phyloP scores from a whole-genome alignment of 2,888 invertebrate genomes.

The Troilus luridus region DNA sequence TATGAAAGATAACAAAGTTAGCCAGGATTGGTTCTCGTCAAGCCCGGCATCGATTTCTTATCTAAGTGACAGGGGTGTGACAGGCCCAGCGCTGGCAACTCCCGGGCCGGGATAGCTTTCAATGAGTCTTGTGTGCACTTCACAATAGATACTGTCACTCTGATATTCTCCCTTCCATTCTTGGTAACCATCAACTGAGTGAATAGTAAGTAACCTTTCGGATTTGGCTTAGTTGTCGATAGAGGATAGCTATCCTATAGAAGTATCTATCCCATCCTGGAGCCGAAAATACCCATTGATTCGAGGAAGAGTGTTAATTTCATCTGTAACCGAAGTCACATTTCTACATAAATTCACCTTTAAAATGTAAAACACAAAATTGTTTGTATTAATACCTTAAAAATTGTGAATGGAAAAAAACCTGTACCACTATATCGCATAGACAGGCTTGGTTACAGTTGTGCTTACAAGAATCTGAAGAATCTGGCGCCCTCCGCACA shows the following conservation, averaged over 20 bases:
- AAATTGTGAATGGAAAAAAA: too few relatives aligned
- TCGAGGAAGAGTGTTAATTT: neutral
- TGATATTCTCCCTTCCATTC: neutral
- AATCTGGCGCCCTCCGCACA: too few relatives aligned
- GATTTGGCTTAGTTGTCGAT: neutral
- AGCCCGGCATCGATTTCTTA: constrained; percentile 18
- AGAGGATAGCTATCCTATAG: neutral
- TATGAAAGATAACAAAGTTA: constrained; percentile 38
- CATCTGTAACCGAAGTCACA: neutral
- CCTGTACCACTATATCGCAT: too few relatives aligned
- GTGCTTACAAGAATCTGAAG: too few relatives aligned
- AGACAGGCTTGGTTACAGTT: too few relatives aligned
- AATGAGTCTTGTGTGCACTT: constrained; percentile 28
- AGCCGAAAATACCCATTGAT: neutral
- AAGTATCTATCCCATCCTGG: neutral
- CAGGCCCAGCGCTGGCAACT: neutral
- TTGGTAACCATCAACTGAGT: neutral
- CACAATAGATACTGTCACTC: constrained; percentile 28
- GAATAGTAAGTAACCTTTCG: neutral
- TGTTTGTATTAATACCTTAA: too few relatives aligned
- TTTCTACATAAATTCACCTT: neutral
- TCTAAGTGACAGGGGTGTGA: constrained; percentile 22
- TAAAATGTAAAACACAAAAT: neutral
- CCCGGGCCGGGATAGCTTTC: neutral
- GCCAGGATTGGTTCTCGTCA: constrained; percentile 32